A percentile compares a stretch with the other conserved stretches of the same genome.
Evolutionary conservation across 2,888 invertebrate genomes (phyloP).

Genomic region (Lepidocyrtinus sp.): DNA sequence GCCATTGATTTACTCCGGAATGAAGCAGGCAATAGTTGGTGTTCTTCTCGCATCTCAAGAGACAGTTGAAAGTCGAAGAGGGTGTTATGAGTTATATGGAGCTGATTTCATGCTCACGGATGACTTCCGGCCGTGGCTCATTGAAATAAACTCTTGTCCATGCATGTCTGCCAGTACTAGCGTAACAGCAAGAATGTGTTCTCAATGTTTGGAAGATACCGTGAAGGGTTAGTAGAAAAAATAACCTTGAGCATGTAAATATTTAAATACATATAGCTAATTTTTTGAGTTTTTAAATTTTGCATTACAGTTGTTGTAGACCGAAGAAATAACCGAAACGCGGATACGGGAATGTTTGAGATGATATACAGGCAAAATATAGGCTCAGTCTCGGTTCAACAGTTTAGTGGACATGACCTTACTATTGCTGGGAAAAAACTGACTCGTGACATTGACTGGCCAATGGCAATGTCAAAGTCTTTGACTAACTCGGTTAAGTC

Average conservation of each 20-base stretch:
- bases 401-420: conserved; percentile 66
- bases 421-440: conserved; percentile 66
- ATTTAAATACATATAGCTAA: conserved; percentile 1
- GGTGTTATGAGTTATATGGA: conserved; percentile 91
- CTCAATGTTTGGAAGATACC: conserved; percentile 85
- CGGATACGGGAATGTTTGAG: conserved; percentile 87
- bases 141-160: conserved; percentile 94
- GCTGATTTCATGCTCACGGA: conserved; percentile 93
- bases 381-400: conserved; percentile 75
- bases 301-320: conserved; percentile 83
- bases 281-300: conserved; percentile 11
- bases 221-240: conserved; percentile 84
- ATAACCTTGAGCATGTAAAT: not conserved
- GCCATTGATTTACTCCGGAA: conserved; percentile 82
- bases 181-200: conserved; percentile 87
- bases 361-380: conserved; percentile 84
- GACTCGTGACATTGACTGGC: conserved; percentile 68
- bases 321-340: conserved; percentile 80
- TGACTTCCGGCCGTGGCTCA: conserved; percentile 88
- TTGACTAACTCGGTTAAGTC: conserved; percentile 3
- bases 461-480: conserved; percentile 61
- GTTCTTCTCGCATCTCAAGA: conserved; percentile 84
- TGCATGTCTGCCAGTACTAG: conserved; percentile 88
- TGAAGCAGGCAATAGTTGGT: conserved; percentile 87
- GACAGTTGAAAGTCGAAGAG: conserved; percentile 76